phyloP scores from a whole-genome alignment of 2,113 vertebrate genomes.

The Aldabrachelys gigantea region DNA sequence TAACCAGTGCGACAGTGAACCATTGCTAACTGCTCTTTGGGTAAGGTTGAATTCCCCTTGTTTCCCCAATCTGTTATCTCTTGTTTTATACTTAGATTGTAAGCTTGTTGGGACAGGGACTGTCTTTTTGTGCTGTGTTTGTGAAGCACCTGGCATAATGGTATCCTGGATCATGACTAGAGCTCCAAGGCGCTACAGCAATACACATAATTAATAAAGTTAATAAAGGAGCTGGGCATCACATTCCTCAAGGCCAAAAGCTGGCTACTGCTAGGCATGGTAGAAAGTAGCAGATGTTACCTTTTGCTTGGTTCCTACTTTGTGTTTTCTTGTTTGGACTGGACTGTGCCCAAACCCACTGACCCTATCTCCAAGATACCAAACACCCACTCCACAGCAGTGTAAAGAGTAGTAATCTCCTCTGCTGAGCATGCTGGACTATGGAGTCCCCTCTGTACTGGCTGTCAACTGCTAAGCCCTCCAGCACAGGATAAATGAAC shows the following conservation, averaged over 20 bases:
- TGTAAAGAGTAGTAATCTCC: background rate
- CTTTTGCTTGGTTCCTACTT: background rate
- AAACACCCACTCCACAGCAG: background rate
- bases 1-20: background rate
- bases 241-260: background rate
- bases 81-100: background rate
- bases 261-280: background rate
- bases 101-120: background rate
- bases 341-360: background rate
- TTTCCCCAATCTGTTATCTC: background rate
- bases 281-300: background rate
- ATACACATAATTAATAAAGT: background rate
- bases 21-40: background rate
- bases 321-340: background rate
- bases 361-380: background rate
- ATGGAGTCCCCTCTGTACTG: background rate
- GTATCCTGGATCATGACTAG: background rate
- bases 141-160: background rate
- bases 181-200: background rate
- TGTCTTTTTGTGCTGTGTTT: background rate
- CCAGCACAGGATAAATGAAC: background rate
- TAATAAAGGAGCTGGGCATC: background rate
- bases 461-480: background rate
- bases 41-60: background rate
- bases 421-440: background rate